A percentile compares a stretch with the other conserved stretches of the same genome.
phyloP scores from a whole-genome alignment of 2,888 invertebrate genomes.

The Dicranocentrus wangi region DNA sequence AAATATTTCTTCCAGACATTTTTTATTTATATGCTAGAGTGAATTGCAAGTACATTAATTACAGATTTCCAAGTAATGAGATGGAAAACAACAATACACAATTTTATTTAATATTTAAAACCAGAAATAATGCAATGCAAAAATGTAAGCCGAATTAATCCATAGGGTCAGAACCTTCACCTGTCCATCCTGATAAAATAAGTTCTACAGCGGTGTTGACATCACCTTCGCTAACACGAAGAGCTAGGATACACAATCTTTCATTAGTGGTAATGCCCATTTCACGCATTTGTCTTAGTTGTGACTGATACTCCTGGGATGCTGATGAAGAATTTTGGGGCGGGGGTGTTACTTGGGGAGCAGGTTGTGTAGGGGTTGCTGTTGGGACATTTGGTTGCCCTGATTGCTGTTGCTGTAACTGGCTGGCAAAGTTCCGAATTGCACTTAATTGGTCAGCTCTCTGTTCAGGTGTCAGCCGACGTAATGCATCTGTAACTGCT shows the following conservation, averaged over 20 bases:
- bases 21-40: too few species aligned
- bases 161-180: slow-evolving; percentile 68
- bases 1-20: too few species aligned
- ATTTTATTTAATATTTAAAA: too few species aligned
- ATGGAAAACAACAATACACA: too few species aligned
- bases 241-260: slow-evolving; percentile 86
- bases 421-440: slow-evolving; percentile 63
- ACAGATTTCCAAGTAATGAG: too few species aligned
- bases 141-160: too few species aligned
- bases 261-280: slow-evolving; percentile 92
- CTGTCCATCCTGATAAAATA: slow-evolving; percentile 81
- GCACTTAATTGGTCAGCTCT: slow-evolving; percentile 64
- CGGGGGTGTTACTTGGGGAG: too few species aligned
- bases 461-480: slow-evolving; percentile 67
- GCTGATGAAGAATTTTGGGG: slow-evolving; percentile 15
- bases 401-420: slow-evolving; percentile 41
- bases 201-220: slow-evolving; percentile 93
- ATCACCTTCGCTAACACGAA: slow-evolving; percentile 87
- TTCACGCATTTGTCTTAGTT: slow-evolving; percentile 85
- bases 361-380: not conserved
- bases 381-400: not conserved
- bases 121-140: too few species aligned
- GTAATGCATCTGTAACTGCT: slow-evolving; percentile 68
- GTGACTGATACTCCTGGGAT: slow-evolving; percentile 73
- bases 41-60: too few species aligned